Conservation (phyloP, 1,140 invertebrate species). For the Drosophila suzukii region DNA sequence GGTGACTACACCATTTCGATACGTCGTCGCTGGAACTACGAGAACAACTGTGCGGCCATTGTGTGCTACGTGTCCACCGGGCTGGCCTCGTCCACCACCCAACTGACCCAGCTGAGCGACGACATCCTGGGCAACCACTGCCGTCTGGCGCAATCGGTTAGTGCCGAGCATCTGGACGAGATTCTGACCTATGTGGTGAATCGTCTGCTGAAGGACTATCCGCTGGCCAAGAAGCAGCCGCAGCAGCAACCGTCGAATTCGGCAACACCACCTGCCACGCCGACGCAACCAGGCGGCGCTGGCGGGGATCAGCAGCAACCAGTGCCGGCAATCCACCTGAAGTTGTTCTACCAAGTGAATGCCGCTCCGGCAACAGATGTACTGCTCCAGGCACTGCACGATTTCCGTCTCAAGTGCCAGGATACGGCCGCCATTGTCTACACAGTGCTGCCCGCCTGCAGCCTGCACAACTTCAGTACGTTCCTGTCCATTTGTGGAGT, state of each 20-base stretch:
- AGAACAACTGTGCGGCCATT: conserved; percentile 93
- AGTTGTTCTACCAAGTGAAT: conserved; percentile 90
- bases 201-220: conserved; percentile 89
- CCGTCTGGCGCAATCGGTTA: conserved; percentile 85
- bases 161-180: conserved; percentile 87
- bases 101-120: conserved; percentile 86
- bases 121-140: conserved; percentile 86
- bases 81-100: conserved; percentile 88
- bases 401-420: conserved; percentile 85
- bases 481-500: conserved; percentile 91
- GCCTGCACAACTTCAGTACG: conserved; percentile 91
- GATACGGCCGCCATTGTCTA: conserved; percentile 87
- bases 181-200: conserved; percentile 89
- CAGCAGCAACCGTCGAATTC: conserved; percentile 11
- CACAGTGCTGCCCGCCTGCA: conserved; percentile 90
- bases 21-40: conserved; percentile 93
- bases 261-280: conserved; percentile 14
- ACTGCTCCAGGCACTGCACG: conserved; percentile 86
- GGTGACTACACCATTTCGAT: conserved; percentile 92
- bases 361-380: conserved; percentile 86
- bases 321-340: conserved; percentile 88
- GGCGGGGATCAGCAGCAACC: conserved; percentile 50
- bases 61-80: conserved; percentile 92
- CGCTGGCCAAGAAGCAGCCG: conserved; percentile 60
- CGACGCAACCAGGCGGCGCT: conserved; percentile 3